Conservation (phyloP, 2,888 invertebrate genomes). For the Drosophila leonis region DNA sequence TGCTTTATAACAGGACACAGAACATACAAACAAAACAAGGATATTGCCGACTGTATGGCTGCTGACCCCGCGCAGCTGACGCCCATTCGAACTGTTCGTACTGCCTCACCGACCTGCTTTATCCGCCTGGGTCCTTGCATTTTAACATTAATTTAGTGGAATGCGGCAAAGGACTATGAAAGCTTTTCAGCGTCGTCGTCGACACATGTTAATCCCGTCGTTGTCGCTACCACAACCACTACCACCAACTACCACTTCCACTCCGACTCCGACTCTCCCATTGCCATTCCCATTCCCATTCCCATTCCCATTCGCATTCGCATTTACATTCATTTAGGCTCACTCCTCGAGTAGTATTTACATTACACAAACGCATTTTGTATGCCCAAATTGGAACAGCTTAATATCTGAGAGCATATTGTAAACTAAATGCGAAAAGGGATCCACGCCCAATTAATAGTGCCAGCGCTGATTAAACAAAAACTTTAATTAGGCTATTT, state of each 20-base stretch:
- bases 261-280: neutral
- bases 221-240: conserved; percentile 47
- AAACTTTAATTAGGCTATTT: conserved; percentile 4
- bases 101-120: neutral
- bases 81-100: conserved; percentile 18
- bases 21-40: conserved; percentile 51
- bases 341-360: conserved; percentile 17
- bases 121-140: conserved; percentile 49
- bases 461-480: neutral
- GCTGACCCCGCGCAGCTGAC: conserved; percentile 52
- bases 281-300: conserved; percentile 11
- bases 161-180: conserved; percentile 66
- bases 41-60: conserved; percentile 50
- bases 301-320: conserved; percentile 23
- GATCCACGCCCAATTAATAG: neutral
- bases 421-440: conserved; percentile 7
- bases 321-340: conserved; percentile 31
- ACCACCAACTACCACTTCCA: conserved; percentile 21
- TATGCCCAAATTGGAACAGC: conserved; percentile 23
- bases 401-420: conserved; percentile 16
- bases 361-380: conserved; percentile 24
- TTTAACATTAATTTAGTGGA: conserved; percentile 81
- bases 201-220: conserved; percentile 75
- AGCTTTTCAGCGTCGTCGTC: conserved; percentile 69
- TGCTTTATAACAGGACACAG: conserved; percentile 72